These are phyloP conservation scores for Calameuta filiformis DNA, from an alignment of 2,888 invertebrate species.

Conservation along the genomic window DNA sequence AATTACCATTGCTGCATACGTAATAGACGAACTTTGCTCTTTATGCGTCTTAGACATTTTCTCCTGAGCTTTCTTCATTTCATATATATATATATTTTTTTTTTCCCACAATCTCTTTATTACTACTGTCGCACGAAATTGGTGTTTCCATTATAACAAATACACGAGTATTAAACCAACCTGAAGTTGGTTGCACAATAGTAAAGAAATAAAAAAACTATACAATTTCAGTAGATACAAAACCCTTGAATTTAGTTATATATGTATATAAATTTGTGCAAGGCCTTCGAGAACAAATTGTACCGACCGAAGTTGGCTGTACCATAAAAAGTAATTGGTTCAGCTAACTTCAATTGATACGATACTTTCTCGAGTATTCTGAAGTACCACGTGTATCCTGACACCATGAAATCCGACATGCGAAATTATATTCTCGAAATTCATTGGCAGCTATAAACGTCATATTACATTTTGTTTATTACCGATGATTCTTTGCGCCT, in stretches of 20 bases:
- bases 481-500: background rate
- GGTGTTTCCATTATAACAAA: background rate
- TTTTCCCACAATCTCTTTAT: background rate
- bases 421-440: background rate
- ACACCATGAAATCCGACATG: background rate
- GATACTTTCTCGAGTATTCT: background rate
- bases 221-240: background rate
- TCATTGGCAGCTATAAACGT: background rate
- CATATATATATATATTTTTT: background rate
- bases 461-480: background rate
- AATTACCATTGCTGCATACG: constrained; percentile 11
- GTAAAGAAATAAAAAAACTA: background rate
- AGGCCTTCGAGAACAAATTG: background rate
- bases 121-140: background rate
- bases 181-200: background rate
- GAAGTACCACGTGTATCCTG: background rate
- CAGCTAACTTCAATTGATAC: background rate
- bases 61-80: background rate
- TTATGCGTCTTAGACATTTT: background rate
- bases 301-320: background rate
- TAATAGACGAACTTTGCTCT: background rate
- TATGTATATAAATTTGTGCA: background rate
- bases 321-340: background rate
- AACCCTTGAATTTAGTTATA: background rate
- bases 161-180: background rate